A percentile compares a stretch with the other conserved stretches of the same genome.
Conservation (phyloP, 2,888 invertebrate genomes). For the Ptycholaimellus sp. region DNA sequence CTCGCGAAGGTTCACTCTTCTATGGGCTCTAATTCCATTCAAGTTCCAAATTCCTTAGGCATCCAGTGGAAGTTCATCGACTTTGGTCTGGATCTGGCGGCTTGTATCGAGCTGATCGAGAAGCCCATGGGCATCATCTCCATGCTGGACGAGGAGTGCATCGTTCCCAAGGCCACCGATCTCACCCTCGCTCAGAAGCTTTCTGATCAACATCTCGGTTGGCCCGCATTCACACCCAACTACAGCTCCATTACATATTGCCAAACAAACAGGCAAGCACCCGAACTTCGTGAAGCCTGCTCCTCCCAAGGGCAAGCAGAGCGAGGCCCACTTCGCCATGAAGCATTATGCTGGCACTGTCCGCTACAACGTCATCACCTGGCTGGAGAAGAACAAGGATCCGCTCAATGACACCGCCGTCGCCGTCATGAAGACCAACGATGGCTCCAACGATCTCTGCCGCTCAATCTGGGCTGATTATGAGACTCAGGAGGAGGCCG, state of each 20-base stretch:
- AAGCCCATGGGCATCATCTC: constrained; percentile 34
- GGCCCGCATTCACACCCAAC: no score
- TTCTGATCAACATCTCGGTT: constrained; percentile 30
- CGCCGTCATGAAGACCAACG: constrained; percentile 69
- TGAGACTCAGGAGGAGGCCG: constrained; percentile 21
- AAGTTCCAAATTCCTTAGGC: constrained; percentile 67
- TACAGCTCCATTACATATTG: no score
- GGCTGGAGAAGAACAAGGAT: constrained; percentile 99
- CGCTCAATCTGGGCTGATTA: constrained; percentile 54
- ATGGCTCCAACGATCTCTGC: constrained; percentile 50
- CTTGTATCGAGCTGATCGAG: constrained; percentile 82
- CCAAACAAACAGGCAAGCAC: constrained; percentile 21
- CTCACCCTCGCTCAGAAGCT: constrained; percentile 22
- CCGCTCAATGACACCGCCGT: constrained; percentile 96
- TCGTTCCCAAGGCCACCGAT: constrained; percentile 24
- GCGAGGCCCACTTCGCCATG: constrained; percentile 82
- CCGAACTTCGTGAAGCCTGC: constrained; percentile 27
- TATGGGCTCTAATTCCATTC: no score
- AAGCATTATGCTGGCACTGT: constrained; percentile 94
- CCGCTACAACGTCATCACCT: constrained; percentile 87
- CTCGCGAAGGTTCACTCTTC: no score
- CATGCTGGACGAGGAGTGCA: constrained; percentile 25
- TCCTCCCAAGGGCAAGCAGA: constrained; percentile 28
- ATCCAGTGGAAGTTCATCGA: constrained; percentile 88
- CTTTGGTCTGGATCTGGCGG: constrained; percentile 85